Conservation (phyloP, 2,113 vertebrate genomes). For the Cinclus mexicanus region DNA sequence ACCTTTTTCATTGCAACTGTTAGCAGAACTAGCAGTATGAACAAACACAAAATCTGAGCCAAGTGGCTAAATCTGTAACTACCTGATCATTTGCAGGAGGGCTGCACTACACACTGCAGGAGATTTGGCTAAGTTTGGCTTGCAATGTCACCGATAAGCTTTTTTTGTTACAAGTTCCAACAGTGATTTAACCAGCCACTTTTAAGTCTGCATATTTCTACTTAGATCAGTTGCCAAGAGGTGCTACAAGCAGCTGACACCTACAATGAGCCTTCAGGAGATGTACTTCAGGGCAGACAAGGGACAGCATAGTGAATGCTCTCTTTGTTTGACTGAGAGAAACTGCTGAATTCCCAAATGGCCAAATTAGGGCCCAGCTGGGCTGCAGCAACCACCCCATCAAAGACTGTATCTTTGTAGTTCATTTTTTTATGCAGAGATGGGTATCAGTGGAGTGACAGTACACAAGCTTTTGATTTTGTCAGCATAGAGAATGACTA, state of each 20-base stretch:
- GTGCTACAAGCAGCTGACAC: neutral
- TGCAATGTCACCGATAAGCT: neutral
- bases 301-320: neutral
- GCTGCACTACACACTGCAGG: neutral
- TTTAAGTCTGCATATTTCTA: neutral
- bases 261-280: neutral
- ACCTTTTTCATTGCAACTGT: fast-evolving
- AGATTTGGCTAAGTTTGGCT: neutral
- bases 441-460: neutral
- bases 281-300: neutral
- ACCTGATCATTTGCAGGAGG: neutral
- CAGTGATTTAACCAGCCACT: neutral
- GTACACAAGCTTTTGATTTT: neutral
- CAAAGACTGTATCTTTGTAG: neutral
- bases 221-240: neutral
- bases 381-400: neutral
- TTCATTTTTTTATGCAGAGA: neutral
- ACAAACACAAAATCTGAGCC: neutral
- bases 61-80: neutral
- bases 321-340: neutral
- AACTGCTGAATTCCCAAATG: neutral
- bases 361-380: neutral
- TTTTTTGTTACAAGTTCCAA: neutral
- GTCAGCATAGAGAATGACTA: neutral
- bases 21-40: neutral